Evolutionary conservation across 2,113 vertebrate species (phyloP), one percentile per base, ranked within the genome.

Genomic region (Prochilodus magdalenae): DNA sequence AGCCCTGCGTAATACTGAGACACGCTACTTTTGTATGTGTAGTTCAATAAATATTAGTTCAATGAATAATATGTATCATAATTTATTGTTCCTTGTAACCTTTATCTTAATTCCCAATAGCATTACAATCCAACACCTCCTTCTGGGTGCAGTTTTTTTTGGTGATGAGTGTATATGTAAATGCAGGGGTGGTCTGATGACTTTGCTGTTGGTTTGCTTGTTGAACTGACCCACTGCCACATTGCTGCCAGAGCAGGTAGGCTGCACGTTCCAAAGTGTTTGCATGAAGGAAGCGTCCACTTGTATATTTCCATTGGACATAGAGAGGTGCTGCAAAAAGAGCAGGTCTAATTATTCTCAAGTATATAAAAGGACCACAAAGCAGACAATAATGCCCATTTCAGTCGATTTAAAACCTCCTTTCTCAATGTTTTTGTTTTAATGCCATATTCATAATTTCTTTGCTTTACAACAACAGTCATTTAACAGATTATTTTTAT

Each of bases 231-330:
- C 98, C 93, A 98, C 97, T 77, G 95, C 94, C 79, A 96, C 87
- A 88, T 69, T 97, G 87, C 96, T 93, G 88, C 96, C 95, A 26
- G 98, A 99, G 89, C 96, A 97, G 0, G 97, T 98, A 10, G 97
- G 97, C 89, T 98, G 97, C 49, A 99, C 96, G 30, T 99, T 99
- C 98, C 98, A 99, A 72, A 99, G 92, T 0, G 98, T 99, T 84
- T 99, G 98, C 95, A 99, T 97, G 85, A 99, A 99, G 87, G 98
- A 98, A 49, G 97, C 98, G 73, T 99, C 98, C 89, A 98, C 98
- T 60, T 96, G 95, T 90, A 95, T 94, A 89, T 89, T 96, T 79
- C 95, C 95, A 86, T 96, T 97, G 83, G 95, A 95, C 70, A 96
- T 89, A 0, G 98, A 99, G 57, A 99, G 95, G 89, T 99, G 98